Evolutionary conservation across 2,888 invertebrate species (phyloP).

Genomic region (Pristionchus fissidentatus): DNA sequence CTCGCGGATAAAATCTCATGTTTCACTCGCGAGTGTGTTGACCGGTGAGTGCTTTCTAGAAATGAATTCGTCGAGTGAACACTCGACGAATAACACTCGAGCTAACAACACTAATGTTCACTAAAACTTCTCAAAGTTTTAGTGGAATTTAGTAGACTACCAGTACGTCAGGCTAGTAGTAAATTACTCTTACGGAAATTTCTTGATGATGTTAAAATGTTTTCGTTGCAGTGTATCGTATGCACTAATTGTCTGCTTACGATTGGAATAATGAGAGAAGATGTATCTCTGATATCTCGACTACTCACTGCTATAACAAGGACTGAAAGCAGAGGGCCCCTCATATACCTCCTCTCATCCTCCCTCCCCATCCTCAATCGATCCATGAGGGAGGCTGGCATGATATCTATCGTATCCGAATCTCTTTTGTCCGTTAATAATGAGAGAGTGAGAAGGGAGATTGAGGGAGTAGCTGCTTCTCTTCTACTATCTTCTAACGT

Average conservation of each 20-base stretch:
- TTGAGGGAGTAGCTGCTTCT: background rate
- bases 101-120: no score
- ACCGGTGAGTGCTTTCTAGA: no score
- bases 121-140: no score
- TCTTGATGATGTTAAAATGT: no score
- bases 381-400: background rate
- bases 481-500: background rate
- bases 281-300: slow-evolving; percentile 6
- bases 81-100: no score
- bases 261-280: slow-evolving; percentile 1
- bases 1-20: no score
- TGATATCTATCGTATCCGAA: background rate
- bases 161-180: no score
- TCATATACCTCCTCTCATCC: slow-evolving; percentile 7
- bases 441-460: slow-evolving; percentile 34
- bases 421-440: background rate
- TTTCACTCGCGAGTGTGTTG: no score
- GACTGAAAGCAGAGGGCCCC: background rate
- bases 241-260: background rate
- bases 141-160: no score
- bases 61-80: no score
- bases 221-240: background rate
- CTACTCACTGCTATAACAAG: background rate
- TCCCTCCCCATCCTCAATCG: slow-evolving; percentile 11
- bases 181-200: no score